These are phyloP conservation scores for Cyprinus carpio DNA, from an alignment of 2,113 vertebrate species.

Conservation along the genomic window DNA sequence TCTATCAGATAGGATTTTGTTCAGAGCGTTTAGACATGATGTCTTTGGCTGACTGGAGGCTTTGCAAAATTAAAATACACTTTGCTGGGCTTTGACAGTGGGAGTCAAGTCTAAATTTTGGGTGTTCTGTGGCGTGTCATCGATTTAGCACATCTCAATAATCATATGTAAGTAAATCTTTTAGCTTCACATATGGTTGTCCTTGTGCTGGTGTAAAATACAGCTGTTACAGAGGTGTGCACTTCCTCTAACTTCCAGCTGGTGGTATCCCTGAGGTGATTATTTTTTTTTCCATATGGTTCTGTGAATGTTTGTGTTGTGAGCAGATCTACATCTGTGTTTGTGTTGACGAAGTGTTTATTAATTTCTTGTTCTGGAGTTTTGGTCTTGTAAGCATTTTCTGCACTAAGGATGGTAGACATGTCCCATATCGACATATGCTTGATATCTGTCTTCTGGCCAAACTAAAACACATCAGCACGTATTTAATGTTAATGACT, in stretches of 20 bases:
- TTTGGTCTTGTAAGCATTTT: constrained; percentile 33
- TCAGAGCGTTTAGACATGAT: constrained; percentile 9
- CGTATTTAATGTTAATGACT: constrained; percentile 21
- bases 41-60: constrained; percentile 21
- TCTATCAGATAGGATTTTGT: constrained; percentile 28
- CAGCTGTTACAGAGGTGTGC: constrained; percentile 1
- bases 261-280: constrained; percentile 54
- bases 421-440: constrained; percentile 7
- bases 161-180: background rate
- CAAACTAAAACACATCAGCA: background rate
- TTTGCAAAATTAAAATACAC: constrained; percentile 1
- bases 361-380: background rate
- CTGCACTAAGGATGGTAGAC: background rate
- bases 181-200: background rate
- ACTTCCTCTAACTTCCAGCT: constrained; percentile 50
- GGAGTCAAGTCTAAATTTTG: background rate
- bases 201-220: background rate
- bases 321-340: constrained; percentile 24
- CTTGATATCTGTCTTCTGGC: constrained; percentile 14
- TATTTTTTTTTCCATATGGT: constrained; percentile 7
- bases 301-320: constrained; percentile 22
- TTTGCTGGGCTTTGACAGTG: background rate
- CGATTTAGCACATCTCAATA: background rate
- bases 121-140: background rate
- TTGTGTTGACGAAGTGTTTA: background rate